Base-by-base conservation (phyloP, 2,113 vertebrate genomes). In the Carassius auratus region DNA sequence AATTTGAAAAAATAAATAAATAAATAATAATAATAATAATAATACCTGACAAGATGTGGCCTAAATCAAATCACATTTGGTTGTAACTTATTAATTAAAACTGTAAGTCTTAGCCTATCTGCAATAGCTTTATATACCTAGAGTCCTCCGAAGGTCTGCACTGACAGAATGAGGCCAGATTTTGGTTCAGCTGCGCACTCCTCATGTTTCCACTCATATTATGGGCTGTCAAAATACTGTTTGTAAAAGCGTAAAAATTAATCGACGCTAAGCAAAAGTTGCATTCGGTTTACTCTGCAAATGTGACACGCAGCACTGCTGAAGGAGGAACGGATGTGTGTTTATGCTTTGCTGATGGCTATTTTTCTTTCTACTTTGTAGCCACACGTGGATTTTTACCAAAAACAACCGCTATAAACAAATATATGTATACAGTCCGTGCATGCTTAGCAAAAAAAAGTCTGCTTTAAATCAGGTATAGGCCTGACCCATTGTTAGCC, bases 151-250 rank as follows among this genome's bases (percentile, higher is more conserved):
- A 23, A 45, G 42, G 42, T 45, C 42, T 45, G 42, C 8, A 83
- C 75, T 94, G 93, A 94, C 92, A 92, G 92, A 95, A 94, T 93
- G 91, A 89, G 94, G 92, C 89, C 93, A 83, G 83, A 68, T 79
- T 81, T 86, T 52, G 79, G 73, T 71, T 69, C 42, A 36, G 76
- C 84, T 14, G 83, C 76, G 62, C 10, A 86, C 83, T 88, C 87
- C 82, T 86, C 84, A 71, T 86, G 12, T 84, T 90, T 84, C 79
- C 50, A 83, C 87, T 89, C 76, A 78, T 86, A 71, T 83, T 38
- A 90, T 88, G 83, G 76, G 74, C 90, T 93, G 92, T 93, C 92
- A 93, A 88, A 75, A n/a, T 50, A 42, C n/a, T 87, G 92, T 91
- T 92, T 91, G 91, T 91, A 84, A 88, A 87, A 87, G 78, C 87